These are phyloP conservation scores for Nycticebus coucang DNA, from an alignment of 2,113 vertebrate genomes.

Conservation along the genomic window DNA sequence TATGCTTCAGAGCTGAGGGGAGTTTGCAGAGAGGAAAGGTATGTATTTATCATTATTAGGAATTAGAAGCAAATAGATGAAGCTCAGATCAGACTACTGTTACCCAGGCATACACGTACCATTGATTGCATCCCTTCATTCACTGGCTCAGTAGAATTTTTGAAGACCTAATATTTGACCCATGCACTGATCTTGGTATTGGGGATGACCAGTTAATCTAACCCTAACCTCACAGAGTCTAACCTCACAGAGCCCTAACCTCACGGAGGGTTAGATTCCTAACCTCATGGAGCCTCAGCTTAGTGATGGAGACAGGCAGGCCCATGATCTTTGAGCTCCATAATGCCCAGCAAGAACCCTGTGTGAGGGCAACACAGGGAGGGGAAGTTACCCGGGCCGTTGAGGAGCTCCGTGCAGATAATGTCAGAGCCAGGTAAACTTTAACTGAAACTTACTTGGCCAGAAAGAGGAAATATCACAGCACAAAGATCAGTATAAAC, in stretches of 20 bases:
- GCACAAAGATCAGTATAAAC: background rate
- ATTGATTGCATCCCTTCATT: background rate
- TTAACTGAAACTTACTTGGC: background rate
- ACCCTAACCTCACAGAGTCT: background rate
- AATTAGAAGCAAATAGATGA: background rate
- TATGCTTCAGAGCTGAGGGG: background rate
- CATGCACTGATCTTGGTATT: background rate
- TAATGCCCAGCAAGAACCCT: background rate
- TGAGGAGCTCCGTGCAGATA: background rate
- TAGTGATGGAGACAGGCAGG: background rate
- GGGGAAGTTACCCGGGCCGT: too few species aligned
- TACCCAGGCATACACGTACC: too few species aligned
- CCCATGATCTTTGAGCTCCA: background rate
- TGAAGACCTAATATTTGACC: background rate
- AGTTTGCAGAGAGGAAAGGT: background rate
- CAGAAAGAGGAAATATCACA: background rate
- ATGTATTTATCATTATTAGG: background rate
- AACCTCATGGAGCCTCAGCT: background rate
- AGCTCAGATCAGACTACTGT: background rate
- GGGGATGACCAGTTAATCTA: background rate
- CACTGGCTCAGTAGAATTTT: background rate
- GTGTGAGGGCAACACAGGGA: too few species aligned
- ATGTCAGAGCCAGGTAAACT: background rate
- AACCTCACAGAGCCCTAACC: background rate
- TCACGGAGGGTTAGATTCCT: background rate